phyloP scores from a whole-genome alignment of 2,113 vertebrate species.

The Syrrhaptes paradoxus region DNA sequence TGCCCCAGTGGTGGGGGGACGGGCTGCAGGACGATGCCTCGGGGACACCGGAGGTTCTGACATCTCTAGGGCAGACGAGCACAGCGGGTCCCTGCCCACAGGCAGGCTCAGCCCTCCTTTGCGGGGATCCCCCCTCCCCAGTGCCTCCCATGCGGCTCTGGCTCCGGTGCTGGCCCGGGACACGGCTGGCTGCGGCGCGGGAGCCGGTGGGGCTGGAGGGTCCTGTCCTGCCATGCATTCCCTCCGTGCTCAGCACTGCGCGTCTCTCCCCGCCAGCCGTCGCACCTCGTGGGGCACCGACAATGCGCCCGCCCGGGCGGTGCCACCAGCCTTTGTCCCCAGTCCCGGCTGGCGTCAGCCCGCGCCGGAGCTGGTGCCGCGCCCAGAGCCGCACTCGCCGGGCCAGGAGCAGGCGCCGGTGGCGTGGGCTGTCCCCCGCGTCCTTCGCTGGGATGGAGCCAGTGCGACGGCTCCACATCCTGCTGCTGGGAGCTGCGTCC shows the following conservation, averaged over 20 bases:
- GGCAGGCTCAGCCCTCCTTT: background rate
- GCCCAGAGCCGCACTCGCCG: rapidly evolving
- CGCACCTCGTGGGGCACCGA: rapidly evolving
- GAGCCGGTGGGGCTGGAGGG: rapidly evolving
- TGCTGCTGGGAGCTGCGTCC: rapidly evolving
- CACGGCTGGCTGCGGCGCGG: rapidly evolving
- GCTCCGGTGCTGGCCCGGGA: rapidly evolving
- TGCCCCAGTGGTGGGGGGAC: background rate
- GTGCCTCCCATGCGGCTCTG: rapidly evolving
- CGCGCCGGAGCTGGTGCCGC: rapidly evolving
- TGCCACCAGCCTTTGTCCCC: background rate
- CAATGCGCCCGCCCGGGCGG: rapidly evolving
- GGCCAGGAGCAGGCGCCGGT: rapidly evolving
- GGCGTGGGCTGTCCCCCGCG: rapidly evolving
- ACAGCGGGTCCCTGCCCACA: background rate
- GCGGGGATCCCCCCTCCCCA: background rate
- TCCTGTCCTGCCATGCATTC: background rate
- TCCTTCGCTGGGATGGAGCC: background rate
- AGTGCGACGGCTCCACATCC: background rate
- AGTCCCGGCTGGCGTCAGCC: background rate
- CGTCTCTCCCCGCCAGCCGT: background rate
- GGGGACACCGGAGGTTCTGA: background rate
- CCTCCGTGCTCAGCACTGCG: background rate
- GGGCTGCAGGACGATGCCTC: rapidly evolving
- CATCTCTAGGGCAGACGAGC: rapidly evolving